phyloP scores from a whole-genome alignment of 2,797 vertebrate genomes.

The Spinibarbus caldwelli region DNA sequence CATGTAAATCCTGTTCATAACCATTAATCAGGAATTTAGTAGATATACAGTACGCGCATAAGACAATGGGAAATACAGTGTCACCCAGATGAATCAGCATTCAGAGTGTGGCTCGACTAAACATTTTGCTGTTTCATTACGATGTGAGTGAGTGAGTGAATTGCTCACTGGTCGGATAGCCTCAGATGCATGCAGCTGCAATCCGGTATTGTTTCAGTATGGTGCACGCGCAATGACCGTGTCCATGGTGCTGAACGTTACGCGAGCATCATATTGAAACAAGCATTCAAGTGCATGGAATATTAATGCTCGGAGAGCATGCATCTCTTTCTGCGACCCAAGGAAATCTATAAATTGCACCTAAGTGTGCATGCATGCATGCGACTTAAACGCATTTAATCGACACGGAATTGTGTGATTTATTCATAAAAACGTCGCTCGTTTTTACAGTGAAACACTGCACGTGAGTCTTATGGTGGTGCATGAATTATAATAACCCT shows the following conservation, averaged over 20 bases:
- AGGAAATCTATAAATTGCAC: neutral
- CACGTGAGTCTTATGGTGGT: neutral
- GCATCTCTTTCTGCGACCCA: neutral
- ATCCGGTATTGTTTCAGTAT: conserved; percentile 13
- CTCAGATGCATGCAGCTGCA: conserved; percentile 11
- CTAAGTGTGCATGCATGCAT: neutral
- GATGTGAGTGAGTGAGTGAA: neutral
- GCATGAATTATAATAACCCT: neutral
- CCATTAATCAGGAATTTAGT: neutral
- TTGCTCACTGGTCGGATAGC: neutral
- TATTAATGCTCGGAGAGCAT: too few relatives aligned
- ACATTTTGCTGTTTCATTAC: conserved; percentile 2
- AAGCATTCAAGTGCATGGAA: neutral
- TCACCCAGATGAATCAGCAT: conserved; percentile 54
- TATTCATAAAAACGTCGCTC: conserved; percentile 4
- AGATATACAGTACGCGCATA: neutral
- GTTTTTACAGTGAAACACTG: neutral
- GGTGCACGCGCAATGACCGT: conserved; percentile 57
- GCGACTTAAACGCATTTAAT: neutral
- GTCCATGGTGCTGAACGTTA: conserved; percentile 87
- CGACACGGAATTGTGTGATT: neutral
- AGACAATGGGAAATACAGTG: neutral
- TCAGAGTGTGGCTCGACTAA: neutral
- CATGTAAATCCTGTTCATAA: neutral
- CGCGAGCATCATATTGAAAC: neutral